Evolutionary conservation across 1,140 invertebrate species (phyloP), one percentile per base, ranked within the genome.

Genomic region (Lineus longissimus): DNA sequence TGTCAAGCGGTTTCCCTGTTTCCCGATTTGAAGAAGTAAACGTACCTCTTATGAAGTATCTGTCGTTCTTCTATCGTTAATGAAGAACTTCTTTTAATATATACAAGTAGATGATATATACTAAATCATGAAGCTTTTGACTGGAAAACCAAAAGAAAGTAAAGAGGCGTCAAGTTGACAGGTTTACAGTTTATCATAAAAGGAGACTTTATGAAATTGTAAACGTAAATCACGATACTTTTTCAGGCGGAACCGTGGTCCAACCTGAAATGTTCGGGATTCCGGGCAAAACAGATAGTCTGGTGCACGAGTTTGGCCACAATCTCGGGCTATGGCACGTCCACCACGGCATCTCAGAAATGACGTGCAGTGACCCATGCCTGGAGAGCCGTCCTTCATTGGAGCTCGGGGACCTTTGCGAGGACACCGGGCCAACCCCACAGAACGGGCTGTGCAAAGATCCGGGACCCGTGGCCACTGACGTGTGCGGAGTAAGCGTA

Each of bases 271-370:
- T 54, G 9, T 77, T 74, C 55, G 75, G 75, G 1, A 47, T 57
- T 7, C 63, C 45, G 0, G 66, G 63, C 2, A 70, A 71, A 43
- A 57, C 67, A 23, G 69, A 72, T 29, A 69, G 59, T 36, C 67
- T 80, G 1, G 68, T 80, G 2, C 79, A 81, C 63, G 79, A 81
- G 63, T 65, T 81, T 22, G 79, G 79, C 0, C 79, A 81, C 63
- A 68, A 69, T 13, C 68, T 81, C 2, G 79, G 79, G 6, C 67
- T 81, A n/a, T 80, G 75, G 74, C 79, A 81, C 64, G 76, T 78
- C 41, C 78, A 80, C 62, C 74, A 73, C 41, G 79, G 79, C 11
- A 63, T 81, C 15, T 73, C 75, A 36, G 79, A 81, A 60, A 62
- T 81, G 65, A 56, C 67, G 17, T 80, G 77, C 62, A 56, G 63